A percentile compares a stretch with the other conserved stretches of the same genome.
phyloP scores from a whole-genome alignment of 2,797 vertebrate genomes.

The Leuciscus waleckii region DNA sequence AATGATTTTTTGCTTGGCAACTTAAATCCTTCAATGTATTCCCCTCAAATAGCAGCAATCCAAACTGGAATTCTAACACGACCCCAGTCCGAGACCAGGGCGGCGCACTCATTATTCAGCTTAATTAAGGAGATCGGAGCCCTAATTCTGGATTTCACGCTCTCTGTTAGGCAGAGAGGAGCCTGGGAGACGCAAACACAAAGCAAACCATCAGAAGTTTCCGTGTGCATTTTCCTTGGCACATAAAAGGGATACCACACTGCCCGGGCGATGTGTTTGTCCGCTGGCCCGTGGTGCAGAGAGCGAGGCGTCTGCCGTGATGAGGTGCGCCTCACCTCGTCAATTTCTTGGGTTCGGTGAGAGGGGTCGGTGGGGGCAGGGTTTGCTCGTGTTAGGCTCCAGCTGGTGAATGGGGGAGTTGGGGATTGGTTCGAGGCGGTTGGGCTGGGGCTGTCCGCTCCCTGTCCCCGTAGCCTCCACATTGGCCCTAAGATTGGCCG shows the following conservation, averaged over 20 bases:
- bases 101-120: constrained; percentile 51
- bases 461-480: constrained; percentile 90
- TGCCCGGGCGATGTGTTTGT: constrained; percentile 37
- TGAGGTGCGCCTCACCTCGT: constrained; percentile 95
- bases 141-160: constrained; percentile 55
- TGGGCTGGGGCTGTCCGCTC: constrained; percentile 77
- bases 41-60: constrained; percentile 46
- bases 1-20: background rate
- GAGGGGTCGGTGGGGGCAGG: constrained; percentile 94
- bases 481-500: constrained; percentile 91
- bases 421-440: constrained; percentile 95
- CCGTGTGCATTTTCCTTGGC: constrained; percentile 43
- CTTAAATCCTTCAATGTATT: background rate
- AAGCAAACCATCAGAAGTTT: constrained; percentile 37
- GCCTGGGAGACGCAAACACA: constrained; percentile 22
- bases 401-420: constrained; percentile 96
- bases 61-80: constrained; percentile 26
- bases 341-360: constrained; percentile 97
- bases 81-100: constrained; percentile 26
- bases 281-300: constrained; percentile 34
- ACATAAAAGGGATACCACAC: constrained; percentile 51
- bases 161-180: constrained; percentile 53
- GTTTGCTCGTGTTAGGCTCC: constrained; percentile 98
- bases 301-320: constrained; percentile 67
- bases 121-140: constrained; percentile 48